Conservation (phyloP, 2,113 vertebrate genomes). For the Microtus oregoni region DNA sequence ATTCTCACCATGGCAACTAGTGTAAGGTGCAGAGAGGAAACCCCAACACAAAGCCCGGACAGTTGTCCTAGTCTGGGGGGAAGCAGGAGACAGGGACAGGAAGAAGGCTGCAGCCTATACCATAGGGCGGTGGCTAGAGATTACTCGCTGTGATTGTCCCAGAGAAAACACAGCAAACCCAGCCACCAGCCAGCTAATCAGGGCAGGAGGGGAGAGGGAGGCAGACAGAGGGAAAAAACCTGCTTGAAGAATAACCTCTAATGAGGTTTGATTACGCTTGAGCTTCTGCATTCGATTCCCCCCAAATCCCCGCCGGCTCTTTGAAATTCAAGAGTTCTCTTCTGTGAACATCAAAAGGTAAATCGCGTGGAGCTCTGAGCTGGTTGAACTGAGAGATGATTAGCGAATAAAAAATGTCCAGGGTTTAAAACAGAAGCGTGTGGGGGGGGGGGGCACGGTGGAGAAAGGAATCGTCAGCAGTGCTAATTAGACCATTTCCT, state of each 20-base stretch:
- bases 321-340: slow-evolving; percentile 91
- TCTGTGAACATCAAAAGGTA: slow-evolving; percentile 90
- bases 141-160: slow-evolving; percentile 47
- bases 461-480: slow-evolving; percentile 78
- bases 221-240: slow-evolving; percentile 74
- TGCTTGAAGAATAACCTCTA: slow-evolving; percentile 88
- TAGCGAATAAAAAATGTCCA: slow-evolving; percentile 85
- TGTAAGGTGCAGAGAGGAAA: background rate
- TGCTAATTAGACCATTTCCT: slow-evolving; percentile 87
- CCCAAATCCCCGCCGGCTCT: slow-evolving; percentile 86
- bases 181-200: slow-evolving; percentile 83
- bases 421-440: slow-evolving; percentile 72
- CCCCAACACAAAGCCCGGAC: background rate
- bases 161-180: slow-evolving; percentile 75
- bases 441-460: background rate
- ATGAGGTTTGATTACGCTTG: slow-evolving; percentile 88
- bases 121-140: background rate
- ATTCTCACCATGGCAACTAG: slow-evolving; percentile 82
- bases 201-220: slow-evolving; percentile 60
- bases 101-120: slow-evolving; percentile 72
- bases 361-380: slow-evolving; percentile 80
- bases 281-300: slow-evolving; percentile 84
- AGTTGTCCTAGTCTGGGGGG: background rate
- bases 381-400: slow-evolving; percentile 85
- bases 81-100: slow-evolving; percentile 26